Evolutionary conservation across 2,888 invertebrate species (phyloP).

Genomic region (Lepidocyrtinus sp.): DNA sequence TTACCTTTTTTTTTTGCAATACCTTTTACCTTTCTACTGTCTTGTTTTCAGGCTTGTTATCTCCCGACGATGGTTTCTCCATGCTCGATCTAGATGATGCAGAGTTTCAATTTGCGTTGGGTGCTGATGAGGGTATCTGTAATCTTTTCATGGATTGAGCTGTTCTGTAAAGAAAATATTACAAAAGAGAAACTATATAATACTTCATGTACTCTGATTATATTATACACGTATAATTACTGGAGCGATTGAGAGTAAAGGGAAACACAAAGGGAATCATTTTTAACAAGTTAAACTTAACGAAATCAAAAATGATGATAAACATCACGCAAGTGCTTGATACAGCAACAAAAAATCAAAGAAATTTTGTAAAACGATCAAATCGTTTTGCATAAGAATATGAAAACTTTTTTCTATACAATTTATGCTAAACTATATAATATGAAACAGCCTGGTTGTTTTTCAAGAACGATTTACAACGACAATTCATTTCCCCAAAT

Average conservation of each 20-base stretch:
- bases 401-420: too few species aligned
- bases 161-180: not conserved
- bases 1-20: slow-evolving; percentile 11
- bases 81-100: slow-evolving; percentile 57
- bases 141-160: slow-evolving; percentile 61
- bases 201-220: not conserved
- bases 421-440: too few species aligned
- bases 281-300: too few species aligned
- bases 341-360: not conserved
- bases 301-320: not conserved
- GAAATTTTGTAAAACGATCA: too few species aligned
- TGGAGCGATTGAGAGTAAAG: not conserved
- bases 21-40: not conserved
- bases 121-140: slow-evolving; percentile 66
- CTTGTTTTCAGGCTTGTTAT: slow-evolving; percentile 22
- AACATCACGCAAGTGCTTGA: not conserved
- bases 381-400: too few species aligned
- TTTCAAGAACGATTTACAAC: too few species aligned
- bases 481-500: too few species aligned
- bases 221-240: not conserved
- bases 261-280: too few species aligned
- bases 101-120: slow-evolving; percentile 66
- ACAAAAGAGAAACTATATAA: too few species aligned
- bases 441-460: too few species aligned
- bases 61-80: slow-evolving; percentile 56